Conservation (phyloP, 1,140 invertebrate genomes). For the Meloidogyne exigua region DNA sequence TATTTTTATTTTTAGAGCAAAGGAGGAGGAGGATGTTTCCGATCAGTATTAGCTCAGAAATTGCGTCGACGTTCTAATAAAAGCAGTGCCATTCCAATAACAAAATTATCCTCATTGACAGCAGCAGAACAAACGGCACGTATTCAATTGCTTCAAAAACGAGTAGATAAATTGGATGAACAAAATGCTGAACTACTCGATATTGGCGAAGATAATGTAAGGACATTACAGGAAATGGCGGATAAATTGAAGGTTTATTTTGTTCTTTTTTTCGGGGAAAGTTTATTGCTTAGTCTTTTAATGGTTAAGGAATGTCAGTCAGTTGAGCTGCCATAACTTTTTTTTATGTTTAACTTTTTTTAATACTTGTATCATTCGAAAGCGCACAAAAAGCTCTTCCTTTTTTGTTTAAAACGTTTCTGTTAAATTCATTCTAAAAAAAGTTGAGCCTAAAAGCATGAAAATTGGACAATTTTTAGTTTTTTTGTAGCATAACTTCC, state of each 20-base stretch:
- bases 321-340: no score
- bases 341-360: no score
- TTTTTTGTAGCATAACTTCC: no score
- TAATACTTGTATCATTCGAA: neutral
- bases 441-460: no score
- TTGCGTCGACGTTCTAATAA: neutral
- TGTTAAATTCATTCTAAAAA: no score
- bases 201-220: constrained; percentile 20
- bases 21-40: neutral
- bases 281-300: no score
- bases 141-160: constrained; percentile 9
- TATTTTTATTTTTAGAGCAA: neutral
- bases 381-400: no score
- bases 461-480: no score
- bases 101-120: neutral
- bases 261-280: neutral
- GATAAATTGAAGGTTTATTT: constrained; percentile 23
- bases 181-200: constrained; percentile 10
- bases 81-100: neutral
- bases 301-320: no score
- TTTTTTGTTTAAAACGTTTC: no score
- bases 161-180: constrained; percentile 15
- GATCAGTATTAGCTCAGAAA: neutral
- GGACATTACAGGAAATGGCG: constrained; percentile 19
- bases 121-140: constrained; percentile 9